Conservation (phyloP, 1,140 invertebrate species). For the Ips typographus region DNA sequence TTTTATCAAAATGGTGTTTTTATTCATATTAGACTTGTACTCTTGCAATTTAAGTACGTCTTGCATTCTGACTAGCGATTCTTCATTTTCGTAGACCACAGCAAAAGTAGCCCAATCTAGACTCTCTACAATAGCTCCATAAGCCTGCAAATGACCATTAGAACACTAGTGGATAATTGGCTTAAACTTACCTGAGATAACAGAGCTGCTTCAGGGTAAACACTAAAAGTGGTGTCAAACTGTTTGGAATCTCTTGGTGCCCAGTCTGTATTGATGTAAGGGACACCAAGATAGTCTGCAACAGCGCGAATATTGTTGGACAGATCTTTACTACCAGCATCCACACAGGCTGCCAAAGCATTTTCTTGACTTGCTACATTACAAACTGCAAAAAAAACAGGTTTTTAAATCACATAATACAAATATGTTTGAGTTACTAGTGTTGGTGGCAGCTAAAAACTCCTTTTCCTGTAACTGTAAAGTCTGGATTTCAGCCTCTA, state of each 20-base stretch:
- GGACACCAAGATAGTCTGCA: conserved; percentile 9
- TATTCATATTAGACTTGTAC: conserved; percentile 49
- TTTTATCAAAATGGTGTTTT: conserved; percentile 61
- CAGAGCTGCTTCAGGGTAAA: conserved; percentile 23
- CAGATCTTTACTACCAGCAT: not conserved
- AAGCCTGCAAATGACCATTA: conserved; percentile 18
- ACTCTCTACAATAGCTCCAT: conserved; percentile 67
- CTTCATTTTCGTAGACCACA: conserved; percentile 79
- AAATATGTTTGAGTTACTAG: not conserved
- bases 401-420: not conserved
- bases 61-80: conserved; percentile 79
- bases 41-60: conserved; percentile 73
- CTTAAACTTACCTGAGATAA: conserved; percentile 13
- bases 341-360: not conserved
- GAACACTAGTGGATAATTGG: not conserved
- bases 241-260: not conserved
- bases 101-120: conserved; percentile 79
- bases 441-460: not conserved
- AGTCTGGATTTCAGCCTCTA: not conserved
- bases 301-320: not conserved
- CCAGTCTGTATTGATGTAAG: conserved; percentile 17
- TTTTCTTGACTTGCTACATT: not conserved
- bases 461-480: not conserved
- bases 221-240: conserved; percentile 15
- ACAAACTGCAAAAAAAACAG: not conserved